Conservation (phyloP, 1,140 invertebrate genomes). For the Schlechtendalia chinensis region DNA sequence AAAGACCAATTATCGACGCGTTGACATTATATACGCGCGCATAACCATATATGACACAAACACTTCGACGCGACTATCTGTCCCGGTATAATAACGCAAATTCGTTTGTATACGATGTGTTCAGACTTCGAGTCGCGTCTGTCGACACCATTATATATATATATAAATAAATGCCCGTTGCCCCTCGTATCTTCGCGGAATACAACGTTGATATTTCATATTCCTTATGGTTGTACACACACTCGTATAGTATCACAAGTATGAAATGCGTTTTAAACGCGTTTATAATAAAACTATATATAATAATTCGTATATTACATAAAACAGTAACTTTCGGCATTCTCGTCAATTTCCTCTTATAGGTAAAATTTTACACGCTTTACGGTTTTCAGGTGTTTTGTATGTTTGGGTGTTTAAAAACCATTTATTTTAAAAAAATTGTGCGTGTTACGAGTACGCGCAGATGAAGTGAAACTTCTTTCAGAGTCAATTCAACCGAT, state of each 20-base stretch:
- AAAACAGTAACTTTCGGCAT: too few species aligned
- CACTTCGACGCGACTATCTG: not conserved
- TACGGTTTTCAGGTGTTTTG: too few species aligned
- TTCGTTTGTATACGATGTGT: not conserved
- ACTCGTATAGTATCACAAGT: not conserved
- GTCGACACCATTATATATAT: not conserved
- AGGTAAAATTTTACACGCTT: too few species aligned
- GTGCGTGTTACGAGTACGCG: not conserved
- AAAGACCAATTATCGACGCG: not conserved
- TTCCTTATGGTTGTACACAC: not conserved
- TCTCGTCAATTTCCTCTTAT: too few species aligned
- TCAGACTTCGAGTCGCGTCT: not conserved
- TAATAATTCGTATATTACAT: too few species aligned
- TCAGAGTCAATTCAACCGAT: too few species aligned
- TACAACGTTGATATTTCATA: conserved; percentile 1
- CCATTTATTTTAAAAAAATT: too few species aligned
- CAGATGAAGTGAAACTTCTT: too few species aligned
- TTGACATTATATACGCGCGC: not conserved
- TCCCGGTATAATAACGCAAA: not conserved
- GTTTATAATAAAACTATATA: too few species aligned
- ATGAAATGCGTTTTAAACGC: not conserved
- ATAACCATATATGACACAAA: conserved; percentile 13
- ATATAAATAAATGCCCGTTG: too few species aligned
- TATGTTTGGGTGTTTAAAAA: not conserved
- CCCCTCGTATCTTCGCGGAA: not conserved